Evolutionary conservation across 2,113 vertebrate species (phyloP).

Genomic region (Chamaetylas fuelleborni): DNA sequence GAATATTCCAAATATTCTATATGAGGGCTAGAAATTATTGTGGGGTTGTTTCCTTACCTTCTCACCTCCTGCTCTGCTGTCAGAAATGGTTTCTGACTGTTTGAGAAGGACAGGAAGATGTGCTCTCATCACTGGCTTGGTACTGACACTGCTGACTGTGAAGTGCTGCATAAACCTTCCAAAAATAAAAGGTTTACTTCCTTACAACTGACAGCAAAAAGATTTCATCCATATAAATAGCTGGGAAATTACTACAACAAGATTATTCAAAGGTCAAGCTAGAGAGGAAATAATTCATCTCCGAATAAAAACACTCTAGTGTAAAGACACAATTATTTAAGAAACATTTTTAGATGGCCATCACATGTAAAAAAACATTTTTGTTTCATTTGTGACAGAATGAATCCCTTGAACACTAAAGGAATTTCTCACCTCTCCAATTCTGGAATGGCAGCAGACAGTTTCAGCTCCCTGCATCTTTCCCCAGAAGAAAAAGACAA

Average conservation of each 20-base stretch:
- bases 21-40: not conserved
- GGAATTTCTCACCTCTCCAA: conserved; percentile 79
- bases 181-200: not conserved
- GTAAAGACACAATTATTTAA: not conserved
- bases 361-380: not conserved
- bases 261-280: not conserved
- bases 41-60: conserved; percentile 76
- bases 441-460: conserved; percentile 79
- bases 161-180: conserved; percentile 90
- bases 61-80: conserved; percentile 55
- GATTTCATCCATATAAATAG: not conserved
- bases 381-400: not conserved
- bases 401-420: not conserved
- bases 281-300: not conserved
- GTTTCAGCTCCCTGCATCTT: conserved; percentile 76
- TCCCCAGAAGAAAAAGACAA: conserved; percentile 76
- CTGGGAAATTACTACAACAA: not conserved
- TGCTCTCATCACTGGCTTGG: conserved; percentile 79
- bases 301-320: not conserved
- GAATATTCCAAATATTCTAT: not conserved
- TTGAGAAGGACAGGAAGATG: conserved; percentile 85
- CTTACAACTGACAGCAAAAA: not conserved
- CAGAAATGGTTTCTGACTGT: conserved; percentile 65
- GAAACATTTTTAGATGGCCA: not conserved
- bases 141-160: conserved; percentile 82